Conservation (phyloP, 2,797 vertebrate species). For the Enteromius mattozi region DNA sequence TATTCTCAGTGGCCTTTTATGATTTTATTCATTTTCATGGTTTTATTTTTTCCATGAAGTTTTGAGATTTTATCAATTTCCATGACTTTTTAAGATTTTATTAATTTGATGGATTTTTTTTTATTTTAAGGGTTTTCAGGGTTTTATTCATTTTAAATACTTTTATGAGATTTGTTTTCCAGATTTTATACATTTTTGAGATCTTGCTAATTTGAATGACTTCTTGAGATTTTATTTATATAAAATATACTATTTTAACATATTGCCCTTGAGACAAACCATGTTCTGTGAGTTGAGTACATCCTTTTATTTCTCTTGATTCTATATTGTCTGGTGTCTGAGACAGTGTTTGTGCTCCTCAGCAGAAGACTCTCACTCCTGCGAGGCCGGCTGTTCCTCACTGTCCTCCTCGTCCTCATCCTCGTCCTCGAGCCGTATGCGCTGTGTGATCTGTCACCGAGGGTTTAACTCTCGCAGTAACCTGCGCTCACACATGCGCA, state of each 20-base stretch:
- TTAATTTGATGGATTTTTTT: no score
- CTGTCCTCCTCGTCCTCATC: slow-evolving; percentile 46
- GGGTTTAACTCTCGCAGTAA: slow-evolving; percentile 99
- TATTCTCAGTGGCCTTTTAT: no score
- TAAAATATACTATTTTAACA: background rate
- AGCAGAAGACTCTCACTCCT: slow-evolving; percentile 90
- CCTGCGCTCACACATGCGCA: slow-evolving; percentile 98
- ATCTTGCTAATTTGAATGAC: no score
- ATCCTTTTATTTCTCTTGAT: no score
- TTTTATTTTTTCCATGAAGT: no score
- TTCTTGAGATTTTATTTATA: no score
- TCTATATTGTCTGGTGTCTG: background rate
- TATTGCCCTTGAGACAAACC: background rate
- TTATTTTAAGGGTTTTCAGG: no score
- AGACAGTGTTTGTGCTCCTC: slow-evolving; percentile 25
- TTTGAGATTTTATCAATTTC: no score
- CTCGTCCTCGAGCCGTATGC: slow-evolving; percentile 83
- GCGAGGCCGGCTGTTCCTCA: slow-evolving; percentile 74
- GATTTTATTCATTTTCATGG: no score
- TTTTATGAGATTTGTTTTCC: no score
- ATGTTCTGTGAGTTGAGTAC: background rate
- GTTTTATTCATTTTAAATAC: no score
- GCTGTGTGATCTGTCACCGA: slow-evolving; percentile 96
- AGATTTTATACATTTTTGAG: no score
- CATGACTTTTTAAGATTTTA: background rate